A percentile compares a stretch with the other conserved stretches of the same genome.
Conservation (phyloP, 1,140 invertebrate species). For the Pentalonia nigronervosa region DNA sequence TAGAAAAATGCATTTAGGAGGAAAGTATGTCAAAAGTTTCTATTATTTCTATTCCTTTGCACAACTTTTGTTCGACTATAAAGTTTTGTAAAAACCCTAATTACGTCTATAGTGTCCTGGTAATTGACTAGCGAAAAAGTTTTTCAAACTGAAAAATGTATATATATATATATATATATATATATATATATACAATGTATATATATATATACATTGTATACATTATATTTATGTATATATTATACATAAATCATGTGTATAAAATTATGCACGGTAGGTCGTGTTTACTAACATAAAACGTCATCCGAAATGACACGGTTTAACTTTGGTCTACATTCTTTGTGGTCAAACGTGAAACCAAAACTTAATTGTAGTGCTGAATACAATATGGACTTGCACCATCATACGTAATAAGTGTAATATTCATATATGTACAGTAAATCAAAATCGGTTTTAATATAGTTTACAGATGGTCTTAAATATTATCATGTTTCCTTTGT, state of each 20-base stretch:
- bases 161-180: background rate
- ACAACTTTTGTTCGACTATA: background rate
- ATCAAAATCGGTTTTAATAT: too few species aligned
- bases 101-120: background rate
- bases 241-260: background rate
- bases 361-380: background rate
- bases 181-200: too few species aligned
- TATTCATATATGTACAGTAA: too few species aligned
- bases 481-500: too few species aligned
- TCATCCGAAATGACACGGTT: background rate
- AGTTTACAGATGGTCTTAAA: too few species aligned
- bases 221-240: background rate
- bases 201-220: too few species aligned
- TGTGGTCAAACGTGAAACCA: background rate
- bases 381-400: too few species aligned
- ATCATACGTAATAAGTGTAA: too few species aligned
- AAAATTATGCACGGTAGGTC: background rate
- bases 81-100: background rate
- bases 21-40: background rate
- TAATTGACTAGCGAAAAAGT: background rate
- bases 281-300: background rate
- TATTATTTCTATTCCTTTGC: background rate
- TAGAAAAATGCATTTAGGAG: background rate
- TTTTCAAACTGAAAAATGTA: background rate
- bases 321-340: background rate